Evolutionary conservation across 1,140 invertebrate genomes (phyloP), one percentile per base, ranked within the genome.

Genomic region (Cyphomyrmex costatus): DNA sequence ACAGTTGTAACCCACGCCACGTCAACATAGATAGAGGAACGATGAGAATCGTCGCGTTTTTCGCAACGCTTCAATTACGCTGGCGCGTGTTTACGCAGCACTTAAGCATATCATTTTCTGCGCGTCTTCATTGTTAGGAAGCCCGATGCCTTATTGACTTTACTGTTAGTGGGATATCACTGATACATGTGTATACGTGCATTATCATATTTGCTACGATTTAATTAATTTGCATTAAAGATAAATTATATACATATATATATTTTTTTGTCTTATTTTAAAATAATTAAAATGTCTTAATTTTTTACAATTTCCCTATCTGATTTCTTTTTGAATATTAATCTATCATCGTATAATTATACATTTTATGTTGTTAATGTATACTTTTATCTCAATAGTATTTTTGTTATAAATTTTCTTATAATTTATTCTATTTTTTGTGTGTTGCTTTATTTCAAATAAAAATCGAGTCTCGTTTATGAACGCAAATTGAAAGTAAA

Each of bases 61-160:
- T 86, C 53, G 51, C 24, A n/a, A 53, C 24, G 79, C 89, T 89
- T 89, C 86, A 92, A 91, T 92, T 82, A 74, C 33, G 46, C 21
- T 51, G 19, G 33, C 63, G 49, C 21, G 42, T 91, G 83, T 91
- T 92, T 90, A 68, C 88, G 21, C 16, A 92, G 79, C 88, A 91
- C 91, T 92, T 56, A 68, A 79, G 68, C 68, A 14, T 36, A 19
- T 30, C 53, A 36, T 79, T 79, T 68, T 70, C 46, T 70, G 30
- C 65, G 42, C 33, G 74, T 78, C 27, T 80, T 36, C 33, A 56
- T 71, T 51, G 33, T 36, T 42, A 68, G 14, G 14, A 77, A 33
- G 21, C 5, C 6, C 36, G n/a, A 27, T 36, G 30, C 53, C 6
- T 42, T 71, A 70, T 80, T 70, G 21, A 80, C 56, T 73, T 74